Conservation (phyloP, 2,113 vertebrate species). For the Dipodomys ordii region DNA sequence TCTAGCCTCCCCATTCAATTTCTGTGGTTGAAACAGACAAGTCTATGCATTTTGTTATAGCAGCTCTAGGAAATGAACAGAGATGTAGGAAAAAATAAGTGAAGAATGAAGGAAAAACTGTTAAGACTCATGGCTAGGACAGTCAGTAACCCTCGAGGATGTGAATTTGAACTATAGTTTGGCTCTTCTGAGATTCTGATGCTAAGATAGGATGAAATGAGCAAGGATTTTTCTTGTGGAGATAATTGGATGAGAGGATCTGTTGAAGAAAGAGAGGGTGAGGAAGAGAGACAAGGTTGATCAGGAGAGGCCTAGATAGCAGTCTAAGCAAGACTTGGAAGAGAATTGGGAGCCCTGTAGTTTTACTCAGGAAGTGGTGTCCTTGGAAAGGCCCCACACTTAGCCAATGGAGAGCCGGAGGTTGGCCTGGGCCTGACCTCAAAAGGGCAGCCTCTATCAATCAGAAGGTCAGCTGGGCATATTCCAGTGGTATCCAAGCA, state of each 20-base stretch:
- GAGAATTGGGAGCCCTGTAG: neutral
- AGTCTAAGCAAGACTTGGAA: neutral
- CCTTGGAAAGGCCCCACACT: neutral
- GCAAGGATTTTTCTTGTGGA: neutral
- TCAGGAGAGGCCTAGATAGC: neutral
- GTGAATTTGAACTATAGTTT: neutral
- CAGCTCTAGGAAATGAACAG: neutral
- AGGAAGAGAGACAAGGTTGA: accelerated
- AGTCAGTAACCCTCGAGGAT: neutral
- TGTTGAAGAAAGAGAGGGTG: neutral
- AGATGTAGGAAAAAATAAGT: neutral
- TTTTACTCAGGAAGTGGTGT: neutral
- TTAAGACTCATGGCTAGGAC: neutral
- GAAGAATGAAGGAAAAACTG: too few species aligned
- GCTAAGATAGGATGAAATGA: neutral
- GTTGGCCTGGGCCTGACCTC: neutral
- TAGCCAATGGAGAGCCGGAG: neutral
- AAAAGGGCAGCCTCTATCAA: neutral
- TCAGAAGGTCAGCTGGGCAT: neutral
- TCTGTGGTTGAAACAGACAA: neutral
- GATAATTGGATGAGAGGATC: neutral
- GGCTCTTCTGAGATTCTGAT: neutral
- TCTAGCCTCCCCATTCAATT: too few species aligned
- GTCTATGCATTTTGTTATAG: neutral
- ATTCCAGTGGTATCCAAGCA: neutral